Evolutionary conservation across 2,888 invertebrate species (phyloP).

Genomic region (Onchidella celtica): DNA sequence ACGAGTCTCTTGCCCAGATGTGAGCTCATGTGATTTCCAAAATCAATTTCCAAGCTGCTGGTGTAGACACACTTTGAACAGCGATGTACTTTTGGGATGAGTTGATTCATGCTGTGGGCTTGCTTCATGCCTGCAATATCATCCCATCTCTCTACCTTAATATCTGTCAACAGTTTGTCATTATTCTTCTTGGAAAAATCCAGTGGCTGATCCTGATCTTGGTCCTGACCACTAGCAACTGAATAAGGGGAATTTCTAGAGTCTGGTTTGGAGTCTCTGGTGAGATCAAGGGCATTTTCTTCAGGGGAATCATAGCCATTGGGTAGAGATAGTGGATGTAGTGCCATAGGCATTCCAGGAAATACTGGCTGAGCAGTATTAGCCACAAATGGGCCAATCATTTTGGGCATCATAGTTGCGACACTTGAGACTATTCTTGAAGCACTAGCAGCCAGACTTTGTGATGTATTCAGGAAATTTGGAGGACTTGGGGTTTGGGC

Average conservation of each 20-base stretch:
- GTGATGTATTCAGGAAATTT: slow-evolving; percentile 12
- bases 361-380: slow-evolving; percentile 58
- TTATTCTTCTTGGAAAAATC: slow-evolving; percentile 63
- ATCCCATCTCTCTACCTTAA: slow-evolving; percentile 45
- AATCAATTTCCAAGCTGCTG: slow-evolving; percentile 70
- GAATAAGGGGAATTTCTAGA: not conserved
- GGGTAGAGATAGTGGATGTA: slow-evolving; percentile 6
- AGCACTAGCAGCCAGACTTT: not conserved
- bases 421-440: slow-evolving; percentile 11
- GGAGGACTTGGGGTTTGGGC: slow-evolving; percentile 36
- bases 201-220: slow-evolving; percentile 57
- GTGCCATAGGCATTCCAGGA: slow-evolving; percentile 42
- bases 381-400: slow-evolving; percentile 74
- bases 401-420: slow-evolving; percentile 54
- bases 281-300: slow-evolving; percentile 43
- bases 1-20: slow-evolving; percentile 72
- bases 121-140: slow-evolving; percentile 37
- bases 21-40: slow-evolving; percentile 72
- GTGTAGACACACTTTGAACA: slow-evolving; percentile 73
- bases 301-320: slow-evolving; percentile 45
- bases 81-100: slow-evolving; percentile 52
- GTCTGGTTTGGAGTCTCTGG: slow-evolving; percentile 17
- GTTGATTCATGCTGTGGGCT: slow-evolving; percentile 23
- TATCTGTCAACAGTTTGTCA: slow-evolving; percentile 2
- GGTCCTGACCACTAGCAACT: not conserved